These are phyloP conservation scores for Talpa occidentalis DNA, from an alignment of 2,113 vertebrate genomes.

Conservation along the genomic window DNA sequence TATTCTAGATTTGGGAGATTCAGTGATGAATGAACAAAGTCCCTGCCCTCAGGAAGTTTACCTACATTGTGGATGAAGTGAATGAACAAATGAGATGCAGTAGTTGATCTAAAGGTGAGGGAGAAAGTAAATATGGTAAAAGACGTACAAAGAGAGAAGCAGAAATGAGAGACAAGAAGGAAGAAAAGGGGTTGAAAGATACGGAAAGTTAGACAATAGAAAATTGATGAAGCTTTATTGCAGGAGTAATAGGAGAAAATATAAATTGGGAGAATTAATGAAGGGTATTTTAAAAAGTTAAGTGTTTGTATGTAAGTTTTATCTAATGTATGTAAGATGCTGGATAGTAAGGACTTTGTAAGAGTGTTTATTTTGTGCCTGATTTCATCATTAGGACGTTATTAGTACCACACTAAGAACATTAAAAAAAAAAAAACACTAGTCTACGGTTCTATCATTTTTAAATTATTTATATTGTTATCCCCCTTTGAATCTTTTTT, in stretches of 20 bases:
- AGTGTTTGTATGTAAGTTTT: slow-evolving; percentile 15
- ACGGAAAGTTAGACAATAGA: background rate
- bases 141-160: background rate
- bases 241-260: background rate
- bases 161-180: background rate
- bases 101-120: background rate
- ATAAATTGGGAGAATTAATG: background rate
- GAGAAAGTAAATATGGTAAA: background rate
- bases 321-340: background rate
- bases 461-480: slow-evolving; percentile 22
- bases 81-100: background rate
- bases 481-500: slow-evolving; percentile 40
- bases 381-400: slow-evolving; percentile 12
- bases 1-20: background rate
- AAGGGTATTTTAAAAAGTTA: background rate
- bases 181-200: background rate
- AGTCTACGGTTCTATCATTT: slow-evolving; percentile 32
- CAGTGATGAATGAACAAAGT: background rate
- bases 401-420: slow-evolving; percentile 19
- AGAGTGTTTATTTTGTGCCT: slow-evolving; percentile 45
- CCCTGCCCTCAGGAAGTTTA: background rate
- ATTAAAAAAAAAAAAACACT: background rate
- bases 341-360: background rate
- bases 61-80: background rate
- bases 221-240: background rate